Base-by-base conservation (phyloP, 2,888 invertebrate species). In the Acanthococcus lagerstroemiae region DNA sequence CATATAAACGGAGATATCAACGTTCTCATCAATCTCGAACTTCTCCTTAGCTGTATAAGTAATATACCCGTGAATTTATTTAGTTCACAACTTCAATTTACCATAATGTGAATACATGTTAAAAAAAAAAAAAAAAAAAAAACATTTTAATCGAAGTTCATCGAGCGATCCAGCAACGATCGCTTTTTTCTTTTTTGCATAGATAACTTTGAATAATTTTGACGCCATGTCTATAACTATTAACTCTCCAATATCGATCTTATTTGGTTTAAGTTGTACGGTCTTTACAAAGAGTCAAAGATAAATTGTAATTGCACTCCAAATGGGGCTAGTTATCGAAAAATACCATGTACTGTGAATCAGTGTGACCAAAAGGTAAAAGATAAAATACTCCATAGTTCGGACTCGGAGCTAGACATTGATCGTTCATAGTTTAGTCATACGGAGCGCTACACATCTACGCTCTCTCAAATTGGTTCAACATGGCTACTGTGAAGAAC, bases 21-120 rank as follows among this genome's bases (percentile, higher is more conserved):
- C 48, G n/a, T 48, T n/a, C 48, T 6, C 17, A 48, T 19, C 19
- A 19, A 48, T 12, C 9, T 48, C 17, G 48, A 48, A 48, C 19
- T 48, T 48, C 48, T 48, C 19, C 15, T 19, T 48, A 12, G 48
- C 48, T 48, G 19, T 19, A 48, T 17, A 37, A 15, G 37, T 37
- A 37, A 9, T 9, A 7, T 9, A 37, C 48, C 15, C 9, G 6
- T 12, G 48, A 48, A 48, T 48, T 48, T 48, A 48, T 48, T 48
- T 48, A 48, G 48, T 48, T 48, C 48, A 48, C 48, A 48, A 48
- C 48, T 19, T 48, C 48, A 48, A 48, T 48, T 48, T 19, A 48
- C 15, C 48, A 48, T 48, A 19, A 12, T 48, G 19, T 48, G 48
- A 48, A 19, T 48, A 48, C 48, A 48, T 48, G 48, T 12, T 15